Percentiles rank a stretch among this genome's conserved stretches.
phyloP scores from a whole-genome alignment of 2,888 invertebrate genomes.

The Isotomurus palustris region DNA sequence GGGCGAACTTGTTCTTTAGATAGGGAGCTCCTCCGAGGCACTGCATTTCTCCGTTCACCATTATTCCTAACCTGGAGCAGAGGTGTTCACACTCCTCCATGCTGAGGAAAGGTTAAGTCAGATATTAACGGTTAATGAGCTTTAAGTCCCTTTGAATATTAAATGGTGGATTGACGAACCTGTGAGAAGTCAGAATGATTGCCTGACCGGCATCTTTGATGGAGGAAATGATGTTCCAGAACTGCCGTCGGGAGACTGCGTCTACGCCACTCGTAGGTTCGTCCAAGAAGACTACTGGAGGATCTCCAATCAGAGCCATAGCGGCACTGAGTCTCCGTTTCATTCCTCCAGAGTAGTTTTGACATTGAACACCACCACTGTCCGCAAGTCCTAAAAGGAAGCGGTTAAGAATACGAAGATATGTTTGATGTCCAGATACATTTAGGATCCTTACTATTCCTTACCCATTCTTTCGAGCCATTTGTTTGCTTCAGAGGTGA shows the following conservation, averaged over 20 bases:
- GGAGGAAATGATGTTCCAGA: slow-evolving; percentile 60
- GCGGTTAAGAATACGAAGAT: too few relatives aligned
- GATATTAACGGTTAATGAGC: too few relatives aligned
- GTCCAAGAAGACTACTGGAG: slow-evolving; percentile 65
- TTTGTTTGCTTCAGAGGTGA: slow-evolving; percentile 24
- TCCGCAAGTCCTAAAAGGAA: slow-evolving; percentile 17
- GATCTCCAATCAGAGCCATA: slow-evolving; percentile 66
- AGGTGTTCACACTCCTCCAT: slow-evolving; percentile 85
- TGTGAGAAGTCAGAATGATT: slow-evolving; percentile 65
- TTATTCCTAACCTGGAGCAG: slow-evolving; percentile 70
- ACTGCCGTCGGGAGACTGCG: slow-evolving; percentile 60
- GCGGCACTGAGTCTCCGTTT: slow-evolving; percentile 72
- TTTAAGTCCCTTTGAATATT: neutral
- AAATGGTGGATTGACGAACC: slow-evolving; percentile 54
- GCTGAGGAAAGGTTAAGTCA: slow-evolving; percentile 52
- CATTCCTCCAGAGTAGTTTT: slow-evolving; percentile 67
- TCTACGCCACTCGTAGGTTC: slow-evolving; percentile 63
- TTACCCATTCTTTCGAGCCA: slow-evolving; percentile 36
- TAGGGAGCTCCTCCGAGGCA: slow-evolving; percentile 69
- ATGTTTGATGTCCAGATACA: neutral
- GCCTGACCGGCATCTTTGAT: slow-evolving; percentile 56
- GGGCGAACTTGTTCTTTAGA: slow-evolving; percentile 65
- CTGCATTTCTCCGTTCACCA: slow-evolving; percentile 66
- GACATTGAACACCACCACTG: slow-evolving; percentile 30
- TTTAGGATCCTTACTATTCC: slow-evolving; percentile 12